Evolutionary conservation across 2,797 vertebrate genomes (phyloP).

Genomic region (Miichthys miiuy): DNA sequence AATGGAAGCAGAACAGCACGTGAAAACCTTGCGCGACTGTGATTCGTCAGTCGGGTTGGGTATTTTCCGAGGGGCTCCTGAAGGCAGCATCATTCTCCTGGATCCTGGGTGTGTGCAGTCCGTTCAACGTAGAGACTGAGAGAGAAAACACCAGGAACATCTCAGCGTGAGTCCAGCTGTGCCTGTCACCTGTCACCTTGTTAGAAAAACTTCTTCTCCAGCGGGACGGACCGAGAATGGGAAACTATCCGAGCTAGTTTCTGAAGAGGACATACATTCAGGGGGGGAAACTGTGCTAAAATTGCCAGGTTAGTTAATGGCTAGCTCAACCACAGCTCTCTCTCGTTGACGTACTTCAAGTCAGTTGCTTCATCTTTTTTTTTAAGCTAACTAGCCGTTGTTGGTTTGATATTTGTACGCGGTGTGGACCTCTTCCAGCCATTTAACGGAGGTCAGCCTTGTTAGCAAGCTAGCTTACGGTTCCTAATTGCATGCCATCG

Average conservation of each 20-base stretch:
- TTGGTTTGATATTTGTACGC: neutral
- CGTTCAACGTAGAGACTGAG: conserved; percentile 48
- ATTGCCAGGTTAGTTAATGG: conserved; percentile 75
- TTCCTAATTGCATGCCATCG: conserved; percentile 48
- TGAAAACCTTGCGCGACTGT: conserved; percentile 3
- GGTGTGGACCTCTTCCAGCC: neutral
- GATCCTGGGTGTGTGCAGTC: conserved; percentile 77
- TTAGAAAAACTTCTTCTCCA: conserved; percentile 40
- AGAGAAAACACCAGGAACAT: conserved; percentile 63
- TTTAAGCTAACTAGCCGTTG: conserved; percentile 16
- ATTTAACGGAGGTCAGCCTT: neutral
- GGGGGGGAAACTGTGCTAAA: conserved; percentile 61
- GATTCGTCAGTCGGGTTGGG: neutral
- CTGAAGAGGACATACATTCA: conserved; percentile 60
- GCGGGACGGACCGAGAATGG: conserved; percentile 68
- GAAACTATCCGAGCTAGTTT: conserved; percentile 77
- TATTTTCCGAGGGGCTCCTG: conserved; percentile 60
- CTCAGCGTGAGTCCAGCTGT: conserved; percentile 59
- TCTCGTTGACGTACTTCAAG: conserved; percentile 32
- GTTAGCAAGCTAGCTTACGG: conserved; percentile 46
- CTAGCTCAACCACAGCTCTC: conserved; percentile 60
- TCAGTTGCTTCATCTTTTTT: conserved; percentile 34
- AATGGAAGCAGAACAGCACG: neutral
- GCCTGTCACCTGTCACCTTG: conserved; percentile 70
- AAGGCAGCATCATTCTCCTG: conserved; percentile 69